Conservation (phyloP, 2,888 invertebrate species). For the Epinotia demarniana region DNA sequence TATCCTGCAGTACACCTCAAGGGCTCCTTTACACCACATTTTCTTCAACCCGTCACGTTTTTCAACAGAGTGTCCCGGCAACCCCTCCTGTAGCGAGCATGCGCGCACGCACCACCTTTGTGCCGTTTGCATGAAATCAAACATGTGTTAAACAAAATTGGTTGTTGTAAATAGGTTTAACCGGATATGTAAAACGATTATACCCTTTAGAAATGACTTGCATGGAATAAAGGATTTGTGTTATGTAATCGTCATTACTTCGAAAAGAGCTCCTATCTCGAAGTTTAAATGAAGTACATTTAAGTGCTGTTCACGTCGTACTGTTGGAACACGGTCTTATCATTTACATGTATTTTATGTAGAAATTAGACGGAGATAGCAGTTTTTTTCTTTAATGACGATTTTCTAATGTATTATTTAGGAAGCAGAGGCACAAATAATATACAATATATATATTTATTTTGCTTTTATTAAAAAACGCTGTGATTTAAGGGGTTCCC, state of each 20-base stretch:
- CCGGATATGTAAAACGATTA: too few relatives aligned
- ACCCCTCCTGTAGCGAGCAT: slow-evolving; percentile 33
- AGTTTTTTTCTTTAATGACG: not conserved
- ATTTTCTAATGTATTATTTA: slow-evolving; percentile 8
- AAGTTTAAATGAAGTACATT: not conserved
- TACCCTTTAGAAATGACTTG: not conserved
- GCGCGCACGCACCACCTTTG: slow-evolving; percentile 24
- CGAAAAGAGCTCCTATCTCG: not conserved
- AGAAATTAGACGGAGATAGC: not conserved
- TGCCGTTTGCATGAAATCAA: slow-evolving; percentile 35
- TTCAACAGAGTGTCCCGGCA: slow-evolving; percentile 39
- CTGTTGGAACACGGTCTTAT: too few relatives aligned
- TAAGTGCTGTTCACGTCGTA: too few relatives aligned
- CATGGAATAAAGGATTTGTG: not conserved
- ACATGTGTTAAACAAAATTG: too few relatives aligned
- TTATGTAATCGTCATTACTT: not conserved
- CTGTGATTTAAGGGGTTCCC: slow-evolving; percentile 23
- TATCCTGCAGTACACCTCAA: too few relatives aligned
- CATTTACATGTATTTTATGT: not conserved
- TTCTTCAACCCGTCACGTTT: slow-evolving; percentile 5
- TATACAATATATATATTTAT: slow-evolving; percentile 29
- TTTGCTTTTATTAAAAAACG: slow-evolving; percentile 19
- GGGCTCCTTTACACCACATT: not conserved
- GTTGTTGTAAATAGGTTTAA: too few relatives aligned
- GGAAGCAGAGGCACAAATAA: slow-evolving; percentile 23